These are phyloP conservation scores for Gobio gobio DNA, from an alignment of 2,113 vertebrate species.

Conservation along the genomic window DNA sequence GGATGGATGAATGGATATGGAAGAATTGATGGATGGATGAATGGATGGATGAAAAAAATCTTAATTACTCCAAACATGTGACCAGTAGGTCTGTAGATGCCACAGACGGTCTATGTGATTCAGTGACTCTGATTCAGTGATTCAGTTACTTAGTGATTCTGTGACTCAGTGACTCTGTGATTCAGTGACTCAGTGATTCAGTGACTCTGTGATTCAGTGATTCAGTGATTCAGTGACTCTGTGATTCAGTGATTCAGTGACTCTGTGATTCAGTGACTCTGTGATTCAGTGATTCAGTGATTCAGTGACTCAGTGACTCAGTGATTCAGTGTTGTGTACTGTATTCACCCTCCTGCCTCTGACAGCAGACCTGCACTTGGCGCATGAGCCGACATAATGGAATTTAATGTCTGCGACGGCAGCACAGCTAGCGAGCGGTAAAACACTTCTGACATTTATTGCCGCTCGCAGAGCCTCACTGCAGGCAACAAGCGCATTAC, in stretches of 20 bases:
- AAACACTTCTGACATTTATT: conserved; percentile 48
- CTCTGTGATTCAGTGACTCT: no score
- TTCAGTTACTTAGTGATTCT: neutral
- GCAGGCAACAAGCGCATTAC: neutral
- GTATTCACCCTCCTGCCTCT: neutral
- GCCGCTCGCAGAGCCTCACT: neutral
- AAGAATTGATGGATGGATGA: neutral
- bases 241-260: neutral
- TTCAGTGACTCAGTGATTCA: no score
- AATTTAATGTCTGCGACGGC: neutral
- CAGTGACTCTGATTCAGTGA: no score
- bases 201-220: no score
- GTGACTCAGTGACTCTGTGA: neutral
- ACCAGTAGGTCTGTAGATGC: no score
- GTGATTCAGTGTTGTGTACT: neutral
- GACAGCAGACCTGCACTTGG: neutral
- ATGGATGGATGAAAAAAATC: neutral
- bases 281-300: no score
- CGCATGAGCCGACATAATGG: conserved; percentile 16
- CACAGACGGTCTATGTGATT: neutral
- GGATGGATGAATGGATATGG: neutral
- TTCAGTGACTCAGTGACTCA: no score
- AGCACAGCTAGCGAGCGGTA: conserved; percentile 26
- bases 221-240: no score
- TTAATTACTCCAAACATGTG: no score